Conservation (phyloP, 2,888 invertebrate species). For the Electrophaes corylata region DNA sequence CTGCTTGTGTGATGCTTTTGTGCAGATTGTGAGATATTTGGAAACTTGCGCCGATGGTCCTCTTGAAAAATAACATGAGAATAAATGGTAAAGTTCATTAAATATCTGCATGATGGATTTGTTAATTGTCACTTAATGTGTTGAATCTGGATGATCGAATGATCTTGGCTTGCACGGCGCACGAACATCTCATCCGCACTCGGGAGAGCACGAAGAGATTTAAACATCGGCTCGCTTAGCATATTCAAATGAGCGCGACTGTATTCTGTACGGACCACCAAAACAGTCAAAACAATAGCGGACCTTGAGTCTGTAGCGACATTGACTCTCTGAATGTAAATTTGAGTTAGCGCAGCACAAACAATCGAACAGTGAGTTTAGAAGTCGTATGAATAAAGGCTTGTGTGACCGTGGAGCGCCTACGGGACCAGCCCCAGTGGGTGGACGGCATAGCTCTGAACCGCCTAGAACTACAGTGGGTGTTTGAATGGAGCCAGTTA, state of each 20-base stretch:
- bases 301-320: constrained; percentile 75
- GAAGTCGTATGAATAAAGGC: constrained; percentile 75
- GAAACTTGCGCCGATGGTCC: constrained; percentile 76
- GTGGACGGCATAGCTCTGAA: constrained; percentile 82
- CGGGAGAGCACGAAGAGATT: constrained; percentile 47
- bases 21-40: constrained; percentile 52
- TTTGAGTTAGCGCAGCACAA: constrained; percentile 72
- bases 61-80: constrained; percentile 83
- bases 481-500: constrained; percentile 84
- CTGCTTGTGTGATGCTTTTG: constrained; percentile 64
- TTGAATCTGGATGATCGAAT: constrained; percentile 66
- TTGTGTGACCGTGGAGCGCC: constrained; percentile 82
- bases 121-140: constrained; percentile 61
- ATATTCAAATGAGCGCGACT: constrained; percentile 68
- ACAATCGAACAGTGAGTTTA: constrained; percentile 78
- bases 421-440: constrained; percentile 81
- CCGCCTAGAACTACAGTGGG: constrained; percentile 81
- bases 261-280: constrained; percentile 73
- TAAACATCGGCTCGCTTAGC: constrained; percentile 51
- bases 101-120: constrained; percentile 72
- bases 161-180: constrained; percentile 81
- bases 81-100: constrained; percentile 77
- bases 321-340: constrained; percentile 80
- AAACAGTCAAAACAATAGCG: constrained; percentile 78
- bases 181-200: constrained; percentile 58